Evolutionary conservation across 2,113 vertebrate species (phyloP).

Genomic region (Philantomba maxwellii): DNA sequence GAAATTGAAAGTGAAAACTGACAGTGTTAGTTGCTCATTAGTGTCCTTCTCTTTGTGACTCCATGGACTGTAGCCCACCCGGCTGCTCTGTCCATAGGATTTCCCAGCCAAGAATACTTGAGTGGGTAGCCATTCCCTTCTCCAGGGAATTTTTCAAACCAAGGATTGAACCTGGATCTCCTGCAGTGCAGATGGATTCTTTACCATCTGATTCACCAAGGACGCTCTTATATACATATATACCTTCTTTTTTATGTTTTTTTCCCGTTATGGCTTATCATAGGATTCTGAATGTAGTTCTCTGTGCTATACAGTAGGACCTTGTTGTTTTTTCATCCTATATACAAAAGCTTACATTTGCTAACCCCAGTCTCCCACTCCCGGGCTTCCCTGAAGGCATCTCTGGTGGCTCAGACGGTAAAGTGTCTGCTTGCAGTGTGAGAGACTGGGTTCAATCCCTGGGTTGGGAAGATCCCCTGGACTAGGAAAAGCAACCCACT

Average conservation of each 20-base stretch:
- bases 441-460: background rate
- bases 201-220: background rate
- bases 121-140: background rate
- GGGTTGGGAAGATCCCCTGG: background rate
- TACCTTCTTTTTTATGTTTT: background rate
- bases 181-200: background rate
- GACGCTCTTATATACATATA: background rate
- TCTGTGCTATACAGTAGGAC: background rate
- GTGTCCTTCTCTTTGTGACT: background rate
- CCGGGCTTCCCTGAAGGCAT: background rate
- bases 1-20: background rate
- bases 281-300: background rate
- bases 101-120: background rate
- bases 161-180: background rate
- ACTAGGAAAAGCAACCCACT: background rate
- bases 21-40: background rate
- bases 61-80: background rate
- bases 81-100: background rate
- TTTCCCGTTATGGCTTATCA: background rate
- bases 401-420: accelerated
- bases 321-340: background rate
- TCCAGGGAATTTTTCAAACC: background rate
- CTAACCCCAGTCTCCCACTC: background rate
- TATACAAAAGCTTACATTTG: background rate
- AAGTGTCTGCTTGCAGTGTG: background rate